phyloP scores from a whole-genome alignment of 1,140 invertebrate genomes.

The Caenorhabditis tropicalis region DNA sequence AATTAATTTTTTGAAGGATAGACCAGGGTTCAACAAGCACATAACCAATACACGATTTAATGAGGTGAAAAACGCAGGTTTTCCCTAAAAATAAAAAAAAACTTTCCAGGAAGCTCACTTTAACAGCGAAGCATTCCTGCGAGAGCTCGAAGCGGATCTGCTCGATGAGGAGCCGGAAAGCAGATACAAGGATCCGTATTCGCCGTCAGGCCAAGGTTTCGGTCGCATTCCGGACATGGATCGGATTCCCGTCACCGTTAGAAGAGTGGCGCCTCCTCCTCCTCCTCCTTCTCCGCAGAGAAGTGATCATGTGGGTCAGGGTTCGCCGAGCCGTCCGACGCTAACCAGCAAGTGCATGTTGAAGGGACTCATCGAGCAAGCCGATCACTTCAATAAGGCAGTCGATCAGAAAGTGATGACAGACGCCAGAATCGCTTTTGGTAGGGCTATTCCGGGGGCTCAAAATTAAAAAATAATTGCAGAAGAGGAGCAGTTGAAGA shows the following conservation, averaged over 20 bases:
- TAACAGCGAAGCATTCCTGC: background rate
- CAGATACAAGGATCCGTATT: no score
- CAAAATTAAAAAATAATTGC: background rate
- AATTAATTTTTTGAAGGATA: background rate
- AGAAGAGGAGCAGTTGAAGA: conserved; percentile 29
- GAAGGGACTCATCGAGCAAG: conserved; percentile 12
- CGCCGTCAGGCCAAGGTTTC: background rate
- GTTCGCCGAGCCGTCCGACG: background rate
- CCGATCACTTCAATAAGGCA: conserved; percentile 1
- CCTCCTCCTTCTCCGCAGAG: no score
- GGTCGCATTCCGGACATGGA: background rate
- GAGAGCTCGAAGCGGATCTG: conserved; percentile 21
- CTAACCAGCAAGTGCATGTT: conserved; percentile 4
- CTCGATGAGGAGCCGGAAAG: background rate
- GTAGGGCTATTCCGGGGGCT: background rate
- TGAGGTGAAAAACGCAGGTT: background rate
- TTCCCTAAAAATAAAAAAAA: background rate
- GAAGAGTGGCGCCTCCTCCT: background rate
- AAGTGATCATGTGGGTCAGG: no score
- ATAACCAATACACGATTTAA: background rate
- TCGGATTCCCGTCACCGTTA: background rate
- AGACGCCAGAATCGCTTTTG: conserved; percentile 7
- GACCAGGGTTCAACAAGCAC: background rate
- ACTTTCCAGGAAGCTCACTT: background rate
- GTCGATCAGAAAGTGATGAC: conserved; percentile 10